These are phyloP conservation scores for Cheilosia variabilis DNA, from an alignment of 2,888 invertebrate species.

Conservation along the genomic window DNA sequence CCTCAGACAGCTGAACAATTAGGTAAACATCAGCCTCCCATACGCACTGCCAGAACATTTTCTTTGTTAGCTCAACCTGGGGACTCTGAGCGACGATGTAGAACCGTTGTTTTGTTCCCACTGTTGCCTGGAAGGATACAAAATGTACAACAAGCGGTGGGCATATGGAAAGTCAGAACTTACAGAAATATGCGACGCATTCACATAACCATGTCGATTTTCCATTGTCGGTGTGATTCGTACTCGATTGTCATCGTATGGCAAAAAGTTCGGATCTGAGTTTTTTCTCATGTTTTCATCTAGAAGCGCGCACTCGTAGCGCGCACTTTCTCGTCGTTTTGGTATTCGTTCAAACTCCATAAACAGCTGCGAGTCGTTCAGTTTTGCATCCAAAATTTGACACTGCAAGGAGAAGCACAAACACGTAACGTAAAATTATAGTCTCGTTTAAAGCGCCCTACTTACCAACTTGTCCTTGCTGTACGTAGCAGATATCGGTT, in stretches of 20 bases:
- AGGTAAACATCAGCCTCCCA: conserved; percentile 95
- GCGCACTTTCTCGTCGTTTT: conserved; percentile 88
- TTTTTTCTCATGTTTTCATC: conserved; percentile 87
- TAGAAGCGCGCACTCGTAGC: conserved; percentile 89
- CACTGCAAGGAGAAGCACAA: conserved; percentile 83
- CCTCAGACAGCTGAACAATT: conserved; percentile 90
- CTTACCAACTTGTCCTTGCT: conserved; percentile 92
- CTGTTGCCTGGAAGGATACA: conserved; percentile 87
- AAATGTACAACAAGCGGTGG: conserved; percentile 25
- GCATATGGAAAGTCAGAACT: conserved; percentile 53
- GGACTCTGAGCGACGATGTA: conserved; percentile 88
- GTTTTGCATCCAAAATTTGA: conserved; percentile 87
- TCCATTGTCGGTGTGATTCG: conserved; percentile 91
- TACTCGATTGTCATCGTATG: conserved; percentile 94
- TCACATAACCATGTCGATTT: conserved; percentile 95
- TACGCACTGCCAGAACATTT: conserved; percentile 93
- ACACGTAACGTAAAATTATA: not conserved
- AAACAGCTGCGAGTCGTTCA: conserved; percentile 90
- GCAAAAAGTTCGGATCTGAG: conserved; percentile 87
- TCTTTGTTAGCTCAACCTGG: conserved; percentile 80
- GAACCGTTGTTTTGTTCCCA: conserved; percentile 92
- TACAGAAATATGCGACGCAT: conserved; percentile 95
- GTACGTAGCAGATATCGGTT: conserved; percentile 90
- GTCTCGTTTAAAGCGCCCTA: conserved; percentile 30
- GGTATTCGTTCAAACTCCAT: conserved; percentile 94